phyloP scores from a whole-genome alignment of 2,888 invertebrate species.

The Nipponacmea schrenckii region DNA sequence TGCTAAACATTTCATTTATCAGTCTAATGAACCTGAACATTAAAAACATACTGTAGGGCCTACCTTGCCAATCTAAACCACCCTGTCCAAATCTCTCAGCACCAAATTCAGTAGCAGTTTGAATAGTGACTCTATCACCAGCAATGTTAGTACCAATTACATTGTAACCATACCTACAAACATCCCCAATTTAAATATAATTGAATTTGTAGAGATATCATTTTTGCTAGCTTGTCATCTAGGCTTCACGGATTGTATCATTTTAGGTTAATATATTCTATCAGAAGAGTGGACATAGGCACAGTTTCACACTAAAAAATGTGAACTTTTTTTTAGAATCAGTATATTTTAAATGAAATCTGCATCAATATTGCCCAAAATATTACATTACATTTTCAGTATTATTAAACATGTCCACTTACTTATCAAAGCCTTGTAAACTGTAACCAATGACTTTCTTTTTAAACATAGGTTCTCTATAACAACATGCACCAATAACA shows the following conservation, averaged over 20 bases:
- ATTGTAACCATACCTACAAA: slow-evolving; percentile 57
- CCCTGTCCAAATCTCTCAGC: slow-evolving; percentile 40
- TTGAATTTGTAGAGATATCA: background rate
- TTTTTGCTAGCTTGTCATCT: too few species aligned
- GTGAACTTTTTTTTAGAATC: too few species aligned
- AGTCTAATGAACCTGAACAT: background rate
- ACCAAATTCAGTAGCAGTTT: slow-evolving; percentile 44
- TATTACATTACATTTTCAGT: too few species aligned
- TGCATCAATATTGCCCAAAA: too few species aligned
- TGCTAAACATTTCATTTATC: too few species aligned
- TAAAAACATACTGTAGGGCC: too few species aligned
- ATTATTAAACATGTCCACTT: slow-evolving; percentile 18
- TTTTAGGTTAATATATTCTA: too few species aligned
- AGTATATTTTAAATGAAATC: too few species aligned
- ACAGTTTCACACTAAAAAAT: too few species aligned
- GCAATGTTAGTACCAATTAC: slow-evolving; percentile 41
- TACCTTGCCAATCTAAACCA: slow-evolving; percentile 61
- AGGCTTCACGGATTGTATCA: background rate
- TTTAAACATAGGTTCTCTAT: slow-evolving; percentile 40
- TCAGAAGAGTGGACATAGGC: too few species aligned
- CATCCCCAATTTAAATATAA: background rate
- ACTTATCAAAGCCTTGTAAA: slow-evolving; percentile 57
- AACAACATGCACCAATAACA: slow-evolving; percentile 57
- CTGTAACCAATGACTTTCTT: slow-evolving; percentile 49
- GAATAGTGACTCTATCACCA: slow-evolving; percentile 40